Base-by-base conservation (phyloP, 1,140 invertebrate genomes). In the Adelges cooleyi region DNA sequence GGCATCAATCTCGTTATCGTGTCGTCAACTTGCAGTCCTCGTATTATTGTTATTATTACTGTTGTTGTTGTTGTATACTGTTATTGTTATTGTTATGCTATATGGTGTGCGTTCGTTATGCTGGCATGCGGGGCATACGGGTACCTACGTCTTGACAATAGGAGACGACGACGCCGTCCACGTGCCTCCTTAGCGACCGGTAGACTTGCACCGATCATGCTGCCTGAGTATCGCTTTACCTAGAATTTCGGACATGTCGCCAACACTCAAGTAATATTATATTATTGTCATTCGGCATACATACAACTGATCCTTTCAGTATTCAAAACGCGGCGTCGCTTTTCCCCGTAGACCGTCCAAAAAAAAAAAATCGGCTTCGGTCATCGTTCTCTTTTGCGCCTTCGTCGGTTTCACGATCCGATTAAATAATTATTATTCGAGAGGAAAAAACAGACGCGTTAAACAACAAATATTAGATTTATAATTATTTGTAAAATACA, bases 61-160 rank as follows among this genome's bases (percentile, higher is more conserved):
- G 20, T 36, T 17, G 10, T 10, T 53, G 36, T 29, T 50, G 74
- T 74, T 46, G 75, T 13, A n/a, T n/a, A n/a, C n/a, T n/a, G n/a
- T n/a, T n/a, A n/a, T n/a, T n/a, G n/a, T n/a, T n/a, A n/a, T n/a
- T n/a, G n/a, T n/a, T n/a, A n/a, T n/a, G n/a, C n/a, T n/a, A n/a
- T n/a, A n/a, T n/a, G n/a, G n/a, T n/a, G n/a, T n/a, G n/a, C n/a
- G n/a, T n/a, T n/a, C n/a, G n/a, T n/a, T n/a, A n/a, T n/a, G n/a
- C n/a, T n/a, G n/a, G n/a, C n/a, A n/a, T n/a, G n/a, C n/a, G n/a
- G n/a, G n/a, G n/a, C n/a, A n/a, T n/a, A n/a, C n/a, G n/a, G n/a
- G n/a, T n/a, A 10, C 29, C 5, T 13, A 18, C 29, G 51, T 15
- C 27, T 11, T 5, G 33, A 38, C 10, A 36, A 53, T 53, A 53